Conservation (phyloP, 30 jellyfish, hydroid and myxozoan genomes). For the Hydractinia echinata region DNA sequence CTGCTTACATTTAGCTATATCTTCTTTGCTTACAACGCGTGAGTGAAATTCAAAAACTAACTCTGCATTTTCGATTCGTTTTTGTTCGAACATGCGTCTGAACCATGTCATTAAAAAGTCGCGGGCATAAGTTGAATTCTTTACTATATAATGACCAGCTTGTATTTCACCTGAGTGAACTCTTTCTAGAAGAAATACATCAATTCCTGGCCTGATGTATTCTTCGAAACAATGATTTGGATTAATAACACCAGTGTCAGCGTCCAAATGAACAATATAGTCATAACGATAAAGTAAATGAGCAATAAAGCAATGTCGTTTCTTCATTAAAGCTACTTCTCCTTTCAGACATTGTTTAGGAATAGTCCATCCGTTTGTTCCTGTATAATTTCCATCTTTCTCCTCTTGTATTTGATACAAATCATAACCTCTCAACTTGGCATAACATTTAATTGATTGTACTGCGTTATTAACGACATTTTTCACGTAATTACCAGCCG, state of each 20-base stretch:
- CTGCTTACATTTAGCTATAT: too few relatives aligned
- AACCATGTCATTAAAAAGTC: neutral
- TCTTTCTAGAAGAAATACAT: constrained; percentile 28
- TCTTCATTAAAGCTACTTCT: neutral
- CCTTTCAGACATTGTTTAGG: neutral
- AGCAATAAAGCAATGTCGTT: constrained; percentile 21
- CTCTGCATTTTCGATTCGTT: too few relatives aligned
- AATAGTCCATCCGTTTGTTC: neutral
- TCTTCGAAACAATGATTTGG: constrained; percentile 30
- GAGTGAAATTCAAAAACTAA: too few relatives aligned
- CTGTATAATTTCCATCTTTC: neutral
- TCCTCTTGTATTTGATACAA: neutral
- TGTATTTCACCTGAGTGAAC: constrained; percentile 32
- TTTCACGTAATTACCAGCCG: neutral
- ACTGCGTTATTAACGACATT: constrained; percentile 19
- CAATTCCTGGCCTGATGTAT: constrained; percentile 27
- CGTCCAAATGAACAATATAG: constrained; percentile 21
- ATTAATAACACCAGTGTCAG: constrained; percentile 18
- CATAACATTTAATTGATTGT: constrained; percentile 14
- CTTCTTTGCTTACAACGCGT: too few relatives aligned
- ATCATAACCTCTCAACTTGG: constrained; percentile 20
- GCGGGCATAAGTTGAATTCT: constrained; percentile 6
- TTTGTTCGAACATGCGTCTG: neutral
- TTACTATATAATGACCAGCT: constrained; percentile 33
- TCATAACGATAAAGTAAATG: neutral